Base-by-base conservation (phyloP, 2,888 invertebrate species). In the Clepsis dumicolana region DNA sequence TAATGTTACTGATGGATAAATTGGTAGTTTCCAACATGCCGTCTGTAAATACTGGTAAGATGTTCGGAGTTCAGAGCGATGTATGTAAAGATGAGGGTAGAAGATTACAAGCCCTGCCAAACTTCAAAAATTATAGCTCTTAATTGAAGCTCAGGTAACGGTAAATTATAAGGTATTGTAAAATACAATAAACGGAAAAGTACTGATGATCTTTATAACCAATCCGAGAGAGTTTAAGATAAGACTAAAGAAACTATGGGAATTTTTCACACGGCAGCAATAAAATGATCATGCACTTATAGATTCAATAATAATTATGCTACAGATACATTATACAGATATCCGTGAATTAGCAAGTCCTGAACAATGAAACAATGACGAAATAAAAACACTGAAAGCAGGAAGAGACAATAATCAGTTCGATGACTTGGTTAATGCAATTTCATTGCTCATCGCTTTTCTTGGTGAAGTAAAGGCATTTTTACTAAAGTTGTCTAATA, bases 211-310 rank as follows among this genome's bases (percentile, higher is more conserved):
- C 54, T 32, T 48, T 56, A 18, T n/a, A n/a, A n/a, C 48, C 52
- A 52, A 63, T 59, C 18, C 57, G 72, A 64, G 70, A 75, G 71
- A 70, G 71, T 54, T 61, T n/a, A n/a, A n/a, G n/a, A 32, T 32
- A 32, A 12, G 2, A 32, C 8, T 38, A n/a, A 61, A 57, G 74
- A 77, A 73, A 76, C 71, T 69, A 76, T 77, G 77, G 69, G 76
- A 77, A 72, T 65, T 64, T 29, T 64, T 52, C 41, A 29, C 38
- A 53, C 65, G 69, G 57, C 41, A 14, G 29, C 14, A 61, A 50
- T 24, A 27, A 50, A 32, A 66, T 71, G 29, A 53, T 64, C 56
- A 53, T 44, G 24, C 32, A 54, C 32, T 65, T 32, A 41, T 68
- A 35, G 44, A 54, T 25, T 18, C 41, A 25, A 29, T 60, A 50